A percentile compares a stretch with the other conserved stretches of the same genome.
phyloP scores from a whole-genome alignment of 1,140 invertebrate genomes.

The Drosophila bifasciata region DNA sequence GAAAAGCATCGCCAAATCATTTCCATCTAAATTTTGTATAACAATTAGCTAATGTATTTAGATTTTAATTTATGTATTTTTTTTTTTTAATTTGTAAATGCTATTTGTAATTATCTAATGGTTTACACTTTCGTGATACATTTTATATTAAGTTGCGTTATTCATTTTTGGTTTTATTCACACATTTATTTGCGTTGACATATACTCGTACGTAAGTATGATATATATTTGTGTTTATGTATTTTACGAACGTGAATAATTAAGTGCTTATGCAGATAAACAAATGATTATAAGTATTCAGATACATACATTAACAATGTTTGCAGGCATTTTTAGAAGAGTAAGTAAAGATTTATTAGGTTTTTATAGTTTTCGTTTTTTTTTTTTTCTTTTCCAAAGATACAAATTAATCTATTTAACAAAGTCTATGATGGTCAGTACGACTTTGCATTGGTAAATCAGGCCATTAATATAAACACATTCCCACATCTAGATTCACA shows the following conservation, averaged over 20 bases:
- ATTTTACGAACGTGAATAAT: slow-evolving; percentile 12
- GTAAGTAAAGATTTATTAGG: neutral
- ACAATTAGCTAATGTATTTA: slow-evolving; percentile 56
- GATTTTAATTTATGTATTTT: slow-evolving; percentile 25
- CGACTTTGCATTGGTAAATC: no score
- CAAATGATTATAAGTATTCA: slow-evolving; percentile 3
- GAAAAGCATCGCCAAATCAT: slow-evolving; percentile 11
- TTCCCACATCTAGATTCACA: slow-evolving; percentile 7
- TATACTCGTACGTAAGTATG: no score
- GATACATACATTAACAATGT: slow-evolving; percentile 10
- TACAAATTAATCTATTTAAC: neutral
- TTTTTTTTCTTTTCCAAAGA: neutral
- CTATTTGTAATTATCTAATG: slow-evolving; percentile 46
- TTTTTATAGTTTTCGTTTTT: neutral
- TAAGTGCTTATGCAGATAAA: slow-evolving; percentile 9
- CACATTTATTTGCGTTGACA: slow-evolving; percentile 15
- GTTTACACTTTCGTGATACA: slow-evolving; percentile 33
- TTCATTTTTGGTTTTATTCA: slow-evolving; percentile 23
- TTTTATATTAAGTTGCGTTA: slow-evolving; percentile 21
- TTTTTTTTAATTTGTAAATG: slow-evolving; percentile 46
- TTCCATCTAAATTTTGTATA: slow-evolving; percentile 33
- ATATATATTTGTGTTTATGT: slow-evolving; percentile 6
- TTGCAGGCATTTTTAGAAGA: slow-evolving; percentile 9
- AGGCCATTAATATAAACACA: no score
- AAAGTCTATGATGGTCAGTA: no score